Conservation (phyloP, 1,140 invertebrate species). For the Subanguina moxae region DNA sequence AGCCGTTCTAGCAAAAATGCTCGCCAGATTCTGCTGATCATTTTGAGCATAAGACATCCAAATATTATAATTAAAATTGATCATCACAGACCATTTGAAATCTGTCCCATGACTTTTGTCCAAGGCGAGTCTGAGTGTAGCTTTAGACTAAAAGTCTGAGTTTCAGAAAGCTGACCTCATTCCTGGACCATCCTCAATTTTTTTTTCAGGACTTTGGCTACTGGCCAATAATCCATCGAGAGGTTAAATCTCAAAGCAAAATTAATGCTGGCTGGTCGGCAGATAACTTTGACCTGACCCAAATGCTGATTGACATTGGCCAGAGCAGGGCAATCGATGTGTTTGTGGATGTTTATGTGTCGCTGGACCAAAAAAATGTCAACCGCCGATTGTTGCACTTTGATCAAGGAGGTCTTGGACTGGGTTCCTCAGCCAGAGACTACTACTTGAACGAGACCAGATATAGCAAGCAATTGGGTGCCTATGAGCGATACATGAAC, state of each 20-base stretch:
- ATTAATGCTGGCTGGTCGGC: conserved; percentile 15
- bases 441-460: conserved; percentile 56
- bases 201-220: conserved; percentile 34
- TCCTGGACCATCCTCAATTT: no score
- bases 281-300: conserved; percentile 40
- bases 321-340: conserved; percentile 37
- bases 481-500: conserved; percentile 42
- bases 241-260: conserved; percentile 22
- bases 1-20: no score
- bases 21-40: no score
- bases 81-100: no score
- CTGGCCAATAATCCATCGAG: conserved; percentile 49
- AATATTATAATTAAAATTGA: no score
- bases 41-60: no score
- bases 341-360: conserved; percentile 47
- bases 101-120: no score
- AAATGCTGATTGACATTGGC: conserved; percentile 39
- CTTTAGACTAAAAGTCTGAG: no score
- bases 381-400: conserved; percentile 39
- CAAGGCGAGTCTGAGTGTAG: no score
- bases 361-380: conserved; percentile 45
- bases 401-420: conserved; percentile 51
- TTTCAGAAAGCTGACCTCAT: no score
- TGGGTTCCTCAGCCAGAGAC: conserved; percentile 48
- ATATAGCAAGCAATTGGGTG: conserved; percentile 55